These are phyloP conservation scores for Tribolium freemani DNA, from an alignment of 2,888 invertebrate species.

Conservation along the genomic window DNA sequence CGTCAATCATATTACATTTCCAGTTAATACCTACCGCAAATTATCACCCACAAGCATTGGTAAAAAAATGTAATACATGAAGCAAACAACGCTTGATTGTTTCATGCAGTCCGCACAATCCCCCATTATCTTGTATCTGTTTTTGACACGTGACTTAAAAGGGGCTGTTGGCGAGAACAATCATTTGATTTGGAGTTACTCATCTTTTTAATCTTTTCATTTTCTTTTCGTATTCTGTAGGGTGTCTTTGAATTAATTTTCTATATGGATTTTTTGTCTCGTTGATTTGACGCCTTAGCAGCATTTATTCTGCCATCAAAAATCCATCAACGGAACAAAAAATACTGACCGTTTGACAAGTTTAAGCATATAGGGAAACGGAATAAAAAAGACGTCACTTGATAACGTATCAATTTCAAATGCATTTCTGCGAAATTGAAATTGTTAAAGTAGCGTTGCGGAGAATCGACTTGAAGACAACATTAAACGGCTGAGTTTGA, in stretches of 20 bases:
- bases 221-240: slow-evolving; percentile 59
- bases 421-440: slow-evolving; percentile 1
- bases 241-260: slow-evolving; percentile 59
- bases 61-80: slow-evolving; percentile 60
- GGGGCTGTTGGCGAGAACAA: slow-evolving; percentile 59
- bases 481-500: slow-evolving; percentile 34
- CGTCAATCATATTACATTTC: background rate
- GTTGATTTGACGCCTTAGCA: slow-evolving; percentile 28
- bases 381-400: background rate
- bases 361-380: background rate
- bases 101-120: slow-evolving; percentile 55
- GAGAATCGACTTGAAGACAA: background rate
- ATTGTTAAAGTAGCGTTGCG: slow-evolving; percentile 3
- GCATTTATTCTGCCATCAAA: slow-evolving; percentile 28
- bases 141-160: slow-evolving; percentile 59
- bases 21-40: background rate
- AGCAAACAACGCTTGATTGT: slow-evolving; percentile 60
- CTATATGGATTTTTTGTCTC: slow-evolving; percentile 60
- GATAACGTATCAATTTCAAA: background rate
- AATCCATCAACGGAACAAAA: slow-evolving; percentile 24
- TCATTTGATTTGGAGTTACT: slow-evolving; percentile 61
- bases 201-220: slow-evolving; percentile 63
- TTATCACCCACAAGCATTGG: background rate
- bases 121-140: slow-evolving; percentile 60
- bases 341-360: slow-evolving; percentile 6